Percentiles rank a stretch among this genome's conserved stretches.
These are phyloP conservation scores for Brachypodius melanocephalos DNA, from an alignment of 2,113 vertebrate genomes.

Conservation along the genomic window DNA sequence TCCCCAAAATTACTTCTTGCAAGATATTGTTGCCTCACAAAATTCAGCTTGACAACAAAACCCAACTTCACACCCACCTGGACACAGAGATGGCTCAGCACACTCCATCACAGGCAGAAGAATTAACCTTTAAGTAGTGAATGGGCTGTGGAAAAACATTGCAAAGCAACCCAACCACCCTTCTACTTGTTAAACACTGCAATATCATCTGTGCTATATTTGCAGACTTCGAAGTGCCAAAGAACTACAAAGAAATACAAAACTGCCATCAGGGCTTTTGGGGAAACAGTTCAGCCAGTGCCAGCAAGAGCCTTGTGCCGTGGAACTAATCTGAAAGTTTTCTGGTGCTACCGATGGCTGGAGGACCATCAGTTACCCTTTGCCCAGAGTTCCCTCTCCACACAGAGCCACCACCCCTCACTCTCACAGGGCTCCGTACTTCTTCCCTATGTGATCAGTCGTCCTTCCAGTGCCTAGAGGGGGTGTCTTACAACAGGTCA, in stretches of 20 bases:
- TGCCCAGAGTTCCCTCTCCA: background rate
- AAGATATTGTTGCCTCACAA: background rate
- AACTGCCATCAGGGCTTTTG: background rate
- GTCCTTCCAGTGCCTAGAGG: background rate
- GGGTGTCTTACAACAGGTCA: background rate
- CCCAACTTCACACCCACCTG: background rate
- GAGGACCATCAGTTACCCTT: background rate
- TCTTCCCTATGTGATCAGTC: background rate
- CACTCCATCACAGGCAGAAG: background rate
- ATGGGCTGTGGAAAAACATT: background rate
- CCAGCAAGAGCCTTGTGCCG: background rate
- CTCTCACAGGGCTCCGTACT: background rate
- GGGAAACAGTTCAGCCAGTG: background rate
- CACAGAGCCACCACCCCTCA: background rate
- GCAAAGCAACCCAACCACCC: background rate
- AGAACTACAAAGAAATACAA: background rate
- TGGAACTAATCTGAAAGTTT: background rate
- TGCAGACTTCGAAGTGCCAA: background rate
- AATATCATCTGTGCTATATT: background rate
- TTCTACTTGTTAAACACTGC: background rate
- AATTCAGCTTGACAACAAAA: background rate
- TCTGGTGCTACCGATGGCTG: background rate
- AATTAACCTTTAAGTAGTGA: background rate
- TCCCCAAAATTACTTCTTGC: background rate
- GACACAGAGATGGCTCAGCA: background rate